These are phyloP conservation scores for Hydrolagus colliei DNA, from an alignment of 2,797 vertebrate genomes.

Conservation along the genomic window DNA sequence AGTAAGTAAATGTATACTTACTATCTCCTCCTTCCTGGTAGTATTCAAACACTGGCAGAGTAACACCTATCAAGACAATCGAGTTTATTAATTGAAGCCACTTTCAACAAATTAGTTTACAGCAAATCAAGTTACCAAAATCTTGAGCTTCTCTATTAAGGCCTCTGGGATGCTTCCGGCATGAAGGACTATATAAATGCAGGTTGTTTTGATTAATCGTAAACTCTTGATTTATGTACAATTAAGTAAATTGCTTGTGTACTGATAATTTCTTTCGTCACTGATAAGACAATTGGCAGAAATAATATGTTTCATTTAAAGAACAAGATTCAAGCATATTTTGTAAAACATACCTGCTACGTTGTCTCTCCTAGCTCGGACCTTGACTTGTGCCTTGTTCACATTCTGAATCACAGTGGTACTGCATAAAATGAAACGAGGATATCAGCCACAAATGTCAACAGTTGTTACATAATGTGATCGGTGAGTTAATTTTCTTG, in stretches of 20 bases:
- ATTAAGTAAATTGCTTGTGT: no score
- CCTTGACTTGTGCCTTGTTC: conserved; percentile 97
- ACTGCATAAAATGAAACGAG: conserved; percentile 52
- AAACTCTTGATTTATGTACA: not conserved
- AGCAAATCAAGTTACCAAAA: no score
- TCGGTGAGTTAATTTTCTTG: no score
- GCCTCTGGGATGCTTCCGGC: no score
- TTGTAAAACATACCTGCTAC: conserved; percentile 74
- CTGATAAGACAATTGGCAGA: not conserved
- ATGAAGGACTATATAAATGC: not conserved
- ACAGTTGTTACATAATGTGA: not conserved
- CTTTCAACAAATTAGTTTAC: no score
- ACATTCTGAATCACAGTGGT: conserved; percentile 97
- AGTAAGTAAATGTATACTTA: conserved; percentile 58
- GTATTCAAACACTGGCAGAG: conserved; percentile 94
- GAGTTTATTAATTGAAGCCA: not conserved
- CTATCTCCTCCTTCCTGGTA: conserved; percentile 97
- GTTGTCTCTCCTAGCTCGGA: conserved; percentile 92
- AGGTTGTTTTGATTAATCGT: not conserved
- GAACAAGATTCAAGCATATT: not conserved
- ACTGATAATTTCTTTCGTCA: no score
- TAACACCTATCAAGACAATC: conserved; percentile 69
- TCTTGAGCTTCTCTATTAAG: no score
- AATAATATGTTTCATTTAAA: not conserved
- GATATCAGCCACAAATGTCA: not conserved